These are phyloP conservation scores for Herminia tarsipennalis DNA, from an alignment of 2,888 invertebrate species.

Conservation along the genomic window DNA sequence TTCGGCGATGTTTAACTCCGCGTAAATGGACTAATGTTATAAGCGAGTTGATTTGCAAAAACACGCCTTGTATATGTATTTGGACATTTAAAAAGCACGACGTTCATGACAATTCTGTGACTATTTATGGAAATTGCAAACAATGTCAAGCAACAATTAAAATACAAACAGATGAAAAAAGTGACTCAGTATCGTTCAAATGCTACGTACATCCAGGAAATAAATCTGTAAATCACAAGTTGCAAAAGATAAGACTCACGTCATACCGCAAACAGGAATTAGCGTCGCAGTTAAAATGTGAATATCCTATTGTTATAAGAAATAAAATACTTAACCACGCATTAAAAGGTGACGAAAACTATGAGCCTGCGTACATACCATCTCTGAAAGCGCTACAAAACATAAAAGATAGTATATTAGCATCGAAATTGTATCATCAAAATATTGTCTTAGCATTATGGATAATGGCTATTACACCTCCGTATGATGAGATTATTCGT, in stretches of 20 bases:
- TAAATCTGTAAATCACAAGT: constrained; percentile 5
- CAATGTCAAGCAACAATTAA: constrained; percentile 8
- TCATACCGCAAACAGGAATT: constrained; percentile 3
- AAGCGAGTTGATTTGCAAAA: background rate
- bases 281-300: constrained; percentile 2
- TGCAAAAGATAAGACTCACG: constrained; percentile 5
- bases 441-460: background rate
- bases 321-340: constrained; percentile 3
- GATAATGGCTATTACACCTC: constrained; percentile 1
- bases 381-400: constrained; percentile 1
- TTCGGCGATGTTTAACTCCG: constrained; percentile 3
- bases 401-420: constrained; percentile 1
- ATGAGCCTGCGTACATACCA: background rate
- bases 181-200: constrained; percentile 4
- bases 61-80: constrained; percentile 4
- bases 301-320: constrained; percentile 4
- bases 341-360: constrained; percentile 1
- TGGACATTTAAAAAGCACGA: constrained; percentile 6
- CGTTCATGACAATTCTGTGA: constrained; percentile 4
- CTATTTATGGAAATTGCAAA: constrained; percentile 6
- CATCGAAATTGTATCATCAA: constrained; percentile 1
- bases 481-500: constrained; percentile 1
- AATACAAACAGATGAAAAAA: constrained; percentile 4
- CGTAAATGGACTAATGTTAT: background rate
- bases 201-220: constrained; percentile 6